Conservation (phyloP, 2,888 invertebrate genomes). For the Zygogramma bicolorata region DNA sequence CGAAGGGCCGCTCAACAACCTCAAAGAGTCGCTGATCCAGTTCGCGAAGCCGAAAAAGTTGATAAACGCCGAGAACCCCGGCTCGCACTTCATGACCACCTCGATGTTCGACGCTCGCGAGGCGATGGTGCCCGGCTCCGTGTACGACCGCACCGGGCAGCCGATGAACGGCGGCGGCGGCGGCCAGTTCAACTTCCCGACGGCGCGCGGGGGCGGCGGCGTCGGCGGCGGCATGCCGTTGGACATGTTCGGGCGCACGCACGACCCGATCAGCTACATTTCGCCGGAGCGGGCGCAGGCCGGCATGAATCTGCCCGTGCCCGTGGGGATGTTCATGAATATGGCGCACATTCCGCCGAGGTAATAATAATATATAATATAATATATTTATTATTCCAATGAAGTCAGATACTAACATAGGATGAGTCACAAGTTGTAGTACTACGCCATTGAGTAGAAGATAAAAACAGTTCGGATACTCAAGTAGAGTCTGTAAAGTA, state of each 20-base stretch:
- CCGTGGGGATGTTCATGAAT: constrained; percentile 94
- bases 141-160: constrained; percentile 83
- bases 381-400: too few species aligned
- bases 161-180: constrained; percentile 57
- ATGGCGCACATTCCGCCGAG: constrained; percentile 84
- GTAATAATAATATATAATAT: too few species aligned
- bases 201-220: constrained; percentile 52
- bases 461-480: too few species aligned
- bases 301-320: constrained; percentile 88
- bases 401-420: too few species aligned
- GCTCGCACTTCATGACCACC: constrained; percentile 97
- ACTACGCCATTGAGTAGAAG: too few species aligned
- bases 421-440: too few species aligned
- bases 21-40: constrained; percentile 96
- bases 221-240: constrained; percentile 67
- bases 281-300: constrained; percentile 85
- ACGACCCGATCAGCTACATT: constrained; percentile 94
- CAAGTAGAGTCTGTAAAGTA: too few species aligned
- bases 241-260: constrained; percentile 77
- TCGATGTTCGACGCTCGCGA: constrained; percentile 97
- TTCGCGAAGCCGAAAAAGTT: constrained; percentile 98
- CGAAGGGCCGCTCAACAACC: constrained; percentile 96
- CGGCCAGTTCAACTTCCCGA: constrained; percentile 45
- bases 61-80: constrained; percentile 93
- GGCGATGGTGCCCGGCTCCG: constrained; percentile 92